Conservation (phyloP, 1,140 invertebrate species). For the Neodiprion lecontei region DNA sequence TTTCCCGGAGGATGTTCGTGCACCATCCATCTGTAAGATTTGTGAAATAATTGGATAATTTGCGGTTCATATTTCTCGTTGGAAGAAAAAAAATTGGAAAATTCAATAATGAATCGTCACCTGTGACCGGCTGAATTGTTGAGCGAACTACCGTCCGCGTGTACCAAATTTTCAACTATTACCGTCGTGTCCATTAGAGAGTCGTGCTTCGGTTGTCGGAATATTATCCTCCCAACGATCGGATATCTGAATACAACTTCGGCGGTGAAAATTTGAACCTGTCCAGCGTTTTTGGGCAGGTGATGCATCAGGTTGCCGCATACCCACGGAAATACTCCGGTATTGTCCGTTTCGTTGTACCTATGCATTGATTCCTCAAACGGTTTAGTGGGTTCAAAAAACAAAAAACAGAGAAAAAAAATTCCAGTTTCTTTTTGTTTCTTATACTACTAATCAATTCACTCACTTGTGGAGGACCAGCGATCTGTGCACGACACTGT, state of each 20-base stretch:
- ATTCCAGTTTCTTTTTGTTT: neutral
- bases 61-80: conserved; percentile 15
- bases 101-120: conserved; percentile 48
- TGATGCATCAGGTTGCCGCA: conserved; percentile 74
- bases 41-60: conserved; percentile 17
- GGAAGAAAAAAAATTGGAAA: neutral
- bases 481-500: conserved; percentile 83
- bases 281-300: conserved; percentile 69
- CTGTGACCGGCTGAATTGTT: conserved; percentile 82
- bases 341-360: conserved; percentile 57
- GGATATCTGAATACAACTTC: conserved; percentile 84
- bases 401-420: conserved; percentile 21
- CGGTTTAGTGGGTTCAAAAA: conserved; percentile 32
- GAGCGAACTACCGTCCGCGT: conserved; percentile 82
- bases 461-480: conserved; percentile 82
- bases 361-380: conserved; percentile 19
- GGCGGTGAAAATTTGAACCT: conserved; percentile 75
- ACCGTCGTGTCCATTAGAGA: conserved; percentile 84
- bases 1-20: conserved; percentile 70
- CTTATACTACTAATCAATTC: conserved; percentile 2
- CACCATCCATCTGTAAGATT: conserved; percentile 65
- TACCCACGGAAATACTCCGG: conserved; percentile 69
- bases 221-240: conserved; percentile 83
- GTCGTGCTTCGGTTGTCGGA: conserved; percentile 82
- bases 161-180: conserved; percentile 79